These are phyloP conservation scores for Ichneumoninae sp. DNA, from an alignment of 2,888 invertebrate genomes.

Conservation along the genomic window DNA sequence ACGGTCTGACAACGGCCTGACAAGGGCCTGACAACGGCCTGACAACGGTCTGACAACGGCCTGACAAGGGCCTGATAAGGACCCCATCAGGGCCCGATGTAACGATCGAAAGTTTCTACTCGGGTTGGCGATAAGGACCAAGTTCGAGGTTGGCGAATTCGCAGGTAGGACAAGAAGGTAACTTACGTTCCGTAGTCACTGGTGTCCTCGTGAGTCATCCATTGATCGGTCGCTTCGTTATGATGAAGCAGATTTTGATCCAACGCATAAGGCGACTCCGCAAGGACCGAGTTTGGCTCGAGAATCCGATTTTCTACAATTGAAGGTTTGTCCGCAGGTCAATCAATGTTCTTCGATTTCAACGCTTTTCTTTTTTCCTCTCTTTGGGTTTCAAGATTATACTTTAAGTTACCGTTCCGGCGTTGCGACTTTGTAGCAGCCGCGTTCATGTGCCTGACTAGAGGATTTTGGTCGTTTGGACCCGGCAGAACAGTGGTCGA, in stretches of 20 bases:
- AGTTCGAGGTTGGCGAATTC: background rate
- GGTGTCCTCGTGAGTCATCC: conserved; percentile 3
- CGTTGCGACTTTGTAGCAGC: background rate
- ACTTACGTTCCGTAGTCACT: conserved; percentile 5
- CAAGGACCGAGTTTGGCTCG: background rate
- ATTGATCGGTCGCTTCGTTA: background rate
- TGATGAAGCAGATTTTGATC: no score
- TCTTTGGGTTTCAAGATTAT: background rate
- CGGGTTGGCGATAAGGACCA: background rate
- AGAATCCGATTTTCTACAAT: background rate
- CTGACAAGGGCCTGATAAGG: no score
- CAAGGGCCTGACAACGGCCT: no score
- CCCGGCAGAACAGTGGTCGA: no score
- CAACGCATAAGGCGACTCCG: no score
- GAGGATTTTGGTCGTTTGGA: background rate
- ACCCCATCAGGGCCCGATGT: no score
- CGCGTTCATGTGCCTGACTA: background rate
- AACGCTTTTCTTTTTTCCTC: background rate
- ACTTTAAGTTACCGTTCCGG: conserved; percentile 10
- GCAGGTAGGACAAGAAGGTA: background rate
- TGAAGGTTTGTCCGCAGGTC: background rate
- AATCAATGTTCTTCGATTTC: background rate
- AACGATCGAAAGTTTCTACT: no score
- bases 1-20: no score
- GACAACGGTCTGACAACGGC: no score